Evolutionary conservation across 2,113 vertebrate genomes (phyloP).

Genomic region (Alaudala cheleensis): DNA sequence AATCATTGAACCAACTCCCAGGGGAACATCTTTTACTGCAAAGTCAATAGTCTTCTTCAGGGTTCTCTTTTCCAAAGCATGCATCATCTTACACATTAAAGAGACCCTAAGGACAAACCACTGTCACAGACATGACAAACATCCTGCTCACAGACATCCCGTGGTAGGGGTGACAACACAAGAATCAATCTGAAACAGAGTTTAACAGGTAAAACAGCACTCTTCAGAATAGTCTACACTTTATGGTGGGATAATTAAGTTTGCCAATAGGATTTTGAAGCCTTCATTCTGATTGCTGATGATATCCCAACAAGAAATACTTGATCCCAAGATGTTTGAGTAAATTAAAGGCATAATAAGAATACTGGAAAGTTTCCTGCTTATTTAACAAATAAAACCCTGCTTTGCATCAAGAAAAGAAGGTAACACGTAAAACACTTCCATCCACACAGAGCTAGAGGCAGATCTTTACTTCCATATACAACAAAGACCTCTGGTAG

Average conservation of each 20-base stretch:
- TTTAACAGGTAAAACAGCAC: not conserved
- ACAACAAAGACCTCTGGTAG: not conserved
- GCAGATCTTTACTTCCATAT: not conserved
- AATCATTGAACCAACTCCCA: not conserved
- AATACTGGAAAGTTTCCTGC: not conserved
- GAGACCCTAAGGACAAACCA: not conserved
- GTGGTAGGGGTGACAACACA: not conserved
- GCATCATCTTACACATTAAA: not conserved
- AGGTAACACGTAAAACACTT: not conserved
- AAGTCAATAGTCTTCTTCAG: not conserved
- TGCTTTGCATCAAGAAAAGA: not conserved
- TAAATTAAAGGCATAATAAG: not conserved
- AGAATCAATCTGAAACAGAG: not conserved
- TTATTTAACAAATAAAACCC: not conserved
- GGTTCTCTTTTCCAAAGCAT: not conserved
- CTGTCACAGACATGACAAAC: not conserved
- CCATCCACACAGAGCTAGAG: not conserved
- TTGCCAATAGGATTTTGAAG: not conserved
- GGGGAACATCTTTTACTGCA: not conserved
- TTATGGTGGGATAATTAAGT: not conserved
- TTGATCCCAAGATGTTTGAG: not conserved
- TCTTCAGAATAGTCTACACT: not conserved
- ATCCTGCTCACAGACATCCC: not conserved
- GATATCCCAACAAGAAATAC: not conserved
- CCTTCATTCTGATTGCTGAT: not conserved